These are phyloP conservation scores for Centropyge bicolor DNA, from an alignment of 2,797 vertebrate species.

Conservation along the genomic window DNA sequence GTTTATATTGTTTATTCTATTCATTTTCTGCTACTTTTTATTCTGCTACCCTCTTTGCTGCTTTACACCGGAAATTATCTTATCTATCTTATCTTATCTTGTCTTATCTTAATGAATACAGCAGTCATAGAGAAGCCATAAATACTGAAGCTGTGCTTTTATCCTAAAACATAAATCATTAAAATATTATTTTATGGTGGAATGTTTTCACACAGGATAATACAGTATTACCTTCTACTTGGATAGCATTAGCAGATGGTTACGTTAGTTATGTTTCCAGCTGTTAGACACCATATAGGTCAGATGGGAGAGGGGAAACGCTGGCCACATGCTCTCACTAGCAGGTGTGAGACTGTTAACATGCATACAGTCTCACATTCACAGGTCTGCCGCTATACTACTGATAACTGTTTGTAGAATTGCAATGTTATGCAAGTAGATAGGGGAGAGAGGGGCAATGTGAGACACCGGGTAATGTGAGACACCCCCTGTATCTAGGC, in stretches of 20 bases:
- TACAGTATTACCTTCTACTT: background rate
- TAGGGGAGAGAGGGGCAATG: too few species aligned
- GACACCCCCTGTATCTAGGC: too few species aligned
- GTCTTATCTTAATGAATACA: too few species aligned
- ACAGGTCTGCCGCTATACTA: background rate
- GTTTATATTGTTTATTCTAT: too few species aligned
- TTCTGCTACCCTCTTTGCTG: too few species aligned
- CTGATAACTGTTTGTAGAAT: background rate
- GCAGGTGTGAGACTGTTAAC: constrained; percentile 27
- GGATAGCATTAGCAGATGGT: constrained; percentile 7
- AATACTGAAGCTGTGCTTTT: background rate
- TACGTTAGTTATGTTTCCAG: constrained; percentile 26
- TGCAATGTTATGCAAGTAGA: background rate
- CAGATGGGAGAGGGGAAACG: background rate
- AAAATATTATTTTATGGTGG: background rate
- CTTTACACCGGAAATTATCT: too few species aligned
- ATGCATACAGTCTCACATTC: background rate
- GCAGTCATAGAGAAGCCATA: background rate
- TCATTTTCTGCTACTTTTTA: too few species aligned
- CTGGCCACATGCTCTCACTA: constrained; percentile 35
- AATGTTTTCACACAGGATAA: constrained; percentile 3
- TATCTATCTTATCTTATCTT: too few species aligned
- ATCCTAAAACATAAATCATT: background rate
- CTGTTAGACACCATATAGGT: constrained; percentile 17
- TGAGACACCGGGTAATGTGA: too few species aligned